These are phyloP conservation scores for Sylvicapra grimmia DNA, from an alignment of 2,113 vertebrate species.

Conservation along the genomic window DNA sequence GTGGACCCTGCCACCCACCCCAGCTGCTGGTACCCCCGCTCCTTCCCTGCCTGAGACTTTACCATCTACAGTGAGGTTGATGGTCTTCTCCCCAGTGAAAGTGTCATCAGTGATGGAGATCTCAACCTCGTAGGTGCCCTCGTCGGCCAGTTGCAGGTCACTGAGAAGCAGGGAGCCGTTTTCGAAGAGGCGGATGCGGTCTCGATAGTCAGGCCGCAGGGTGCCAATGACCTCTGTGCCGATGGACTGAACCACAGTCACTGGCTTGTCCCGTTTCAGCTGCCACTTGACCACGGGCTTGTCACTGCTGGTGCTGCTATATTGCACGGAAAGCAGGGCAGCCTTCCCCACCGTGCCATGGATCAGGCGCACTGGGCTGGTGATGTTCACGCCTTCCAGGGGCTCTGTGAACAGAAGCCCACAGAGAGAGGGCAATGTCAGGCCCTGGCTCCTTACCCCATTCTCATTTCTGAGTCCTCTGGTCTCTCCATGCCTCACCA, in stretches of 20 bases:
- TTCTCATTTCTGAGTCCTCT: background rate
- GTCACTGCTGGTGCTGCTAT: slow-evolving; percentile 89
- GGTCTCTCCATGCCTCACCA: background rate
- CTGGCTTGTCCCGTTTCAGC: slow-evolving; percentile 88
- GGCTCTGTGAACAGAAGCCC: slow-evolving; percentile 75
- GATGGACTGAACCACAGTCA: slow-evolving; percentile 94
- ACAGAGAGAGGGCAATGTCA: background rate
- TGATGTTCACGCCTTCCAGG: slow-evolving; percentile 91
- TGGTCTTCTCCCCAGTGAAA: slow-evolving; percentile 92
- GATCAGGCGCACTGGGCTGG: slow-evolving; percentile 84
- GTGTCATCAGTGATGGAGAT: slow-evolving; percentile 96
- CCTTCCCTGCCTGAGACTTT: slow-evolving; percentile 49
- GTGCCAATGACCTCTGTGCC: slow-evolving; percentile 95
- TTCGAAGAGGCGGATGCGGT: slow-evolving; percentile 93
- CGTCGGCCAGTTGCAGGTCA: slow-evolving; percentile 88
- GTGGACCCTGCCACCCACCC: background rate
- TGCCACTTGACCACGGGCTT: slow-evolving; percentile 96
- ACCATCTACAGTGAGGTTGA: slow-evolving; percentile 96
- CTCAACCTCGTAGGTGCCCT: slow-evolving; percentile 94
- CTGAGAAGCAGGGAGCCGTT: slow-evolving; percentile 94
- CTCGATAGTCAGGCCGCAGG: slow-evolving; percentile 88
- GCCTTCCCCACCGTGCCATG: slow-evolving; percentile 86
- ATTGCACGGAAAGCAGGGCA: slow-evolving; percentile 90
- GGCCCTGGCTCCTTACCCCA: background rate
- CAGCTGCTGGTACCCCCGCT: background rate